Evolutionary conservation across 2,113 vertebrate species (phyloP), one percentile per base, ranked within the genome.

Genomic region (Calyptomena viridis): DNA sequence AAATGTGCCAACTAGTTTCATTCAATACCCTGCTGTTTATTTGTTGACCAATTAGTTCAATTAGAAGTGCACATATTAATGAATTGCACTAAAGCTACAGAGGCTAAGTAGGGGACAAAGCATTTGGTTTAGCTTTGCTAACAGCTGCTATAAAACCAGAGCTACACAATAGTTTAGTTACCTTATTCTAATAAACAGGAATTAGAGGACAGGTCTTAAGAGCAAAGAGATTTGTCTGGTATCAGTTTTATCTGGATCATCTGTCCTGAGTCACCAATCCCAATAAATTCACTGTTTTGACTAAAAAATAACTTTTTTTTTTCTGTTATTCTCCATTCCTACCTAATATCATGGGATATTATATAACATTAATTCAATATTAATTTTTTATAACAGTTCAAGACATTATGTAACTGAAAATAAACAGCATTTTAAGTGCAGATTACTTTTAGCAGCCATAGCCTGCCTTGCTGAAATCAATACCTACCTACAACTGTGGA

Each of bases 31-130:
- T 76, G 55, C 52, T 81, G 35, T 62, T 92, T 84, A 91, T 84
- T 94, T 75, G 46, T 64, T 92, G 64, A 84, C 42, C 62, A 91
- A 89, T 92, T 97, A 95, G 56, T 79, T 89, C 69, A 86, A 76
- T 92, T 94, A 94, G 21, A 96, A 95, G 88, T 77, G 28, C 68
- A 94, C 53, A 69, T 46, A 93, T 42, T 87, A 87, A 92, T 62
- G 20, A 93, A 80, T 60, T 77, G 82, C 90, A 90, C 53, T 89
- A 91, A 95, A 93, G 42, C 37, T n/a, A 83, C 31, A 90, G 49
- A 90, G 40, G 56, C 59, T 20, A 96, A 96, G 37, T 12, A 94
- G 60, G 89, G 55, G 58, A 80, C 84, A 69, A 42, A 72, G 25
- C 58, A 75, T 89, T 91, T 83, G 11, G 60, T 63, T 92, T 42